These are phyloP conservation scores for Cavia porcellus DNA, from an alignment of 2,113 vertebrate genomes.

Conservation along the genomic window DNA sequence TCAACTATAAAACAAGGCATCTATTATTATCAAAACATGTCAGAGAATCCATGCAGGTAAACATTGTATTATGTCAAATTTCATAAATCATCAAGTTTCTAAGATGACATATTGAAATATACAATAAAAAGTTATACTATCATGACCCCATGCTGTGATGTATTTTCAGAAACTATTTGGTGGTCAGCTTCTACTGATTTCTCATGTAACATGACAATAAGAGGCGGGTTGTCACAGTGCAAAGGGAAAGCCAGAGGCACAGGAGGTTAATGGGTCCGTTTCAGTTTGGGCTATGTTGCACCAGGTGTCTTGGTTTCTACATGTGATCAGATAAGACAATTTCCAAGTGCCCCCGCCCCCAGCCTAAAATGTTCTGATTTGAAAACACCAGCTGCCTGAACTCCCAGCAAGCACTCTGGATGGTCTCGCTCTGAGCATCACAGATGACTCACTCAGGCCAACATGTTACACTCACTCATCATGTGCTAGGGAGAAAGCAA, in stretches of 20 bases:
- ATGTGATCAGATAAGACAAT: not conserved
- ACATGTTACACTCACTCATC: not conserved
- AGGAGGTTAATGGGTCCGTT: not conserved
- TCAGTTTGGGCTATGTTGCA: not conserved
- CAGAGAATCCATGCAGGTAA: conserved; percentile 75
- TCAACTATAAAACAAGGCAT: not conserved
- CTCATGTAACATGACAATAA: conserved; percentile 57
- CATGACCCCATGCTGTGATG: not conserved
- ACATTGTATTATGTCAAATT: conserved; percentile 65
- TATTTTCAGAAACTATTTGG: conserved; percentile 64
- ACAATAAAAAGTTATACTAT: conserved; percentile 24
- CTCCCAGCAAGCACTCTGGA: not conserved
- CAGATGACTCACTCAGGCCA: not conserved
- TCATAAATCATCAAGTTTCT: conserved; percentile 56
- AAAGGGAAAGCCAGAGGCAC: not conserved
- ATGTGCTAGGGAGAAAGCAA: not conserved
- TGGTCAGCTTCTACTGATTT: conserved; percentile 60
- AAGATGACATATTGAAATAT: not conserved
- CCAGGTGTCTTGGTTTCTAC: not conserved
- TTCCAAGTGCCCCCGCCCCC: not conserved
- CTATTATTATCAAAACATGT: conserved; percentile 61
- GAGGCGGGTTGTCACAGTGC: not conserved
- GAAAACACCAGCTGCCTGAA: not conserved
- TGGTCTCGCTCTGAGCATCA: not conserved
- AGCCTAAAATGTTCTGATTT: not conserved